These are phyloP conservation scores for Scopus umbretta DNA, from an alignment of 2,113 vertebrate genomes.

Conservation along the genomic window DNA sequence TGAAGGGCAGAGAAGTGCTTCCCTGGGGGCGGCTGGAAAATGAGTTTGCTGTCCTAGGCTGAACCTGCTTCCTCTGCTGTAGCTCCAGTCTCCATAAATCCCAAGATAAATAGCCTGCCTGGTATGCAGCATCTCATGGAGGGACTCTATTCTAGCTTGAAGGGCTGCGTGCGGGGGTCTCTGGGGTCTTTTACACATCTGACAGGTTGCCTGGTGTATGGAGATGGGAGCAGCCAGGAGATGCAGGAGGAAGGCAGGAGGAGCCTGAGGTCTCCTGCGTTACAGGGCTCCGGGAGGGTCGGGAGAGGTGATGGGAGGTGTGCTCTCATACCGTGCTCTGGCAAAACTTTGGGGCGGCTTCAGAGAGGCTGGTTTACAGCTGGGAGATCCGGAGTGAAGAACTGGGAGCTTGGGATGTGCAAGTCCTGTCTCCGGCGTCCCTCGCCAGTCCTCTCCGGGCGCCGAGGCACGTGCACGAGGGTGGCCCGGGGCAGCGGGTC, in stretches of 20 bases:
- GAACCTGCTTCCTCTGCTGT: neutral
- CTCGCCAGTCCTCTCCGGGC: rapidly evolving
- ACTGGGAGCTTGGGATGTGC: neutral
- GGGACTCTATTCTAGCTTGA: rapidly evolving
- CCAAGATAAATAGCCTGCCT: neutral
- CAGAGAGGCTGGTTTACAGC: neutral
- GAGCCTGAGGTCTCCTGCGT: rapidly evolving
- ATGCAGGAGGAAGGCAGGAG: neutral
- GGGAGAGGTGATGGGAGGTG: neutral
- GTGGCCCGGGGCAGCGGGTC: neutral
- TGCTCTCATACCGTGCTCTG: rapidly evolving
- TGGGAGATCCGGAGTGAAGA: rapidly evolving
- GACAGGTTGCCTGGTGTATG: neutral
- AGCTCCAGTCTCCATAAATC: neutral
- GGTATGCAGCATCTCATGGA: rapidly evolving
- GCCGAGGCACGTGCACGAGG: neutral
- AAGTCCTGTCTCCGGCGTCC: rapidly evolving
- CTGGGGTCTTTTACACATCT: neutral
- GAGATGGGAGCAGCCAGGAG: neutral
- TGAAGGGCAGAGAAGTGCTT: neutral
- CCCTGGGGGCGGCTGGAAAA: neutral
- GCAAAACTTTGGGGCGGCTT: rapidly evolving
- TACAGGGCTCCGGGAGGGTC: neutral
- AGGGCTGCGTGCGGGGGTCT: neutral
- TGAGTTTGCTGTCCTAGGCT: neutral